A percentile compares a stretch with the other conserved stretches of the same genome.
phyloP scores from a whole-genome alignment of 1,140 invertebrate species.

The Anastrepha ludens region DNA sequence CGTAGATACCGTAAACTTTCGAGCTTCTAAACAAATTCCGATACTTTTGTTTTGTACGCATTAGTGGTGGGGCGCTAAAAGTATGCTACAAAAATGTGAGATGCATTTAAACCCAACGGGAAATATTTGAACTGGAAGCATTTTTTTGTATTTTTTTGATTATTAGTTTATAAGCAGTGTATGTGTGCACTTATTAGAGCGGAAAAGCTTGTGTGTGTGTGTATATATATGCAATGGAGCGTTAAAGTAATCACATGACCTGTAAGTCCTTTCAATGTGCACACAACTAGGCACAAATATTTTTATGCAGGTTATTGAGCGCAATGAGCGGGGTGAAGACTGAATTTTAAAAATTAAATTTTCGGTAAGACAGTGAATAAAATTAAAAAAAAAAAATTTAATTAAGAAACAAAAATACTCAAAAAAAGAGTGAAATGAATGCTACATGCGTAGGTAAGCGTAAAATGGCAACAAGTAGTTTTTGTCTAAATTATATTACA shows the following conservation, averaged over 20 bases:
- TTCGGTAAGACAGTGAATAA: too few species aligned
- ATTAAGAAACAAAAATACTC: too few species aligned
- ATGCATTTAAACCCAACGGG: not conserved
- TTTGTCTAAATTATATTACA: too few species aligned
- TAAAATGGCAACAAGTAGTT: too few species aligned
- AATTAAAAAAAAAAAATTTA: too few species aligned
- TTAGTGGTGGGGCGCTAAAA: not conserved
- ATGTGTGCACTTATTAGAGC: too few species aligned
- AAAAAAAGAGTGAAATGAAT: too few species aligned
- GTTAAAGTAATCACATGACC: not conserved
- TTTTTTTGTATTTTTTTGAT: too few species aligned
- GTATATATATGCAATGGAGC: not conserved
- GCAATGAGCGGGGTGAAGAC: not conserved
- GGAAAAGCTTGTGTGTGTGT: not conserved
- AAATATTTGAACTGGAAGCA: not conserved
- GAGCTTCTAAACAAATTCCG: not conserved
- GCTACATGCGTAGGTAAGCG: too few species aligned
- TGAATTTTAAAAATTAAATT: too few species aligned
- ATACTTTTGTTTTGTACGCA: not conserved
- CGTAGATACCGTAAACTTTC: conserved; percentile 15
- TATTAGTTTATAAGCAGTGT: not conserved
- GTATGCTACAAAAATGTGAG: conserved; percentile 22
- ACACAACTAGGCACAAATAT: not conserved
- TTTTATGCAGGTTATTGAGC: not conserved
- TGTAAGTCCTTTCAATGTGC: not conserved